phyloP scores from a whole-genome alignment of 2,113 vertebrate genomes.

The Pelmatolapia mariae region DNA sequence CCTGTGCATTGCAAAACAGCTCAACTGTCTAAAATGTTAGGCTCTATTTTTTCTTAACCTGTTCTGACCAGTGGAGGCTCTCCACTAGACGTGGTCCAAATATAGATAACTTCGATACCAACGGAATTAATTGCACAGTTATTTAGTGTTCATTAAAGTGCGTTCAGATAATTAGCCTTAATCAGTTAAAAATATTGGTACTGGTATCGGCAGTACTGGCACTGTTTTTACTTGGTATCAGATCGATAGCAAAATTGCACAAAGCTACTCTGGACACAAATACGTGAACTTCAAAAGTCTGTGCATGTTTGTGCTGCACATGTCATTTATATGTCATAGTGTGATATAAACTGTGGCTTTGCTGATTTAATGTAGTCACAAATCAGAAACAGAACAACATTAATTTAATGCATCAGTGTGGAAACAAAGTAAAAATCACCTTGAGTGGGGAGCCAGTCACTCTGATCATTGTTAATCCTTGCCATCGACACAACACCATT shows the following conservation, averaged over 20 bases:
- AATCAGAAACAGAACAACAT: accelerated
- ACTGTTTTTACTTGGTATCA: not conserved
- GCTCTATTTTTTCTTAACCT: not conserved
- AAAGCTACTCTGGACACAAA: not conserved
- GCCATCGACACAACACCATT: accelerated
- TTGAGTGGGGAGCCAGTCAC: accelerated
- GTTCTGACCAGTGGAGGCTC: not conserved
- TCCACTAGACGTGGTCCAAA: no score
- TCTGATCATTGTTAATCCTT: not conserved
- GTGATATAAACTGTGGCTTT: not conserved
- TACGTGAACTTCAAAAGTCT: not conserved
- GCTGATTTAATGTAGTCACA: accelerated
- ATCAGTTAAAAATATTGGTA: not conserved
- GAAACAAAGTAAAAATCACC: not conserved
- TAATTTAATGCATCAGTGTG: not conserved
- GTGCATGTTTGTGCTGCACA: not conserved
- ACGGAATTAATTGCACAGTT: accelerated
- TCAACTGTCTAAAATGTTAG: not conserved
- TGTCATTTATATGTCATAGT: accelerated
- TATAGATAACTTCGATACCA: not conserved
- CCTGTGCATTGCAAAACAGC: not conserved
- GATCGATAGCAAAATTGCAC: not conserved
- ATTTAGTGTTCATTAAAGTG: accelerated
- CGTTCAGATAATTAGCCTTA: not conserved
- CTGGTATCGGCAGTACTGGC: not conserved